Evolutionary conservation across 2,888 invertebrate genomes (phyloP).

Genomic region (Drosophila anomalata): DNA sequence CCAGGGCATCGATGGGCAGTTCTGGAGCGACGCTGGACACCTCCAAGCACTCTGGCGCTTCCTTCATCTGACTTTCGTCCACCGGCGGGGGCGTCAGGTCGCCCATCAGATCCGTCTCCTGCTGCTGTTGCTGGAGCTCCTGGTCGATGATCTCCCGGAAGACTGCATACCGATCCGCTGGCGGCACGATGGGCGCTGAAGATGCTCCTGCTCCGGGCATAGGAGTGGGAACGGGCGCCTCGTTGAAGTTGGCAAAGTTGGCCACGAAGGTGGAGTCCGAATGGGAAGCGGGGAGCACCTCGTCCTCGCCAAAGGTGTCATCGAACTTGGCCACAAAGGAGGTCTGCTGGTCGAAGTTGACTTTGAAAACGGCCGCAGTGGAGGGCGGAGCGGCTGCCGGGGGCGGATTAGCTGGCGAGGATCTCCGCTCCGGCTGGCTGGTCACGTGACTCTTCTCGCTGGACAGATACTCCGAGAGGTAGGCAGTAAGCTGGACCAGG

Average conservation of each 20-base stretch:
- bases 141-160: conserved; percentile 94
- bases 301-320: conserved; percentile 86
- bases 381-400: conserved; percentile 12
- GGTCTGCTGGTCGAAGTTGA: conserved; percentile 83
- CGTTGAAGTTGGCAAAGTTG: conserved; percentile 87
- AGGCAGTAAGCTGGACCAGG: conserved; percentile 92
- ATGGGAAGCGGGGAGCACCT: conserved; percentile 22
- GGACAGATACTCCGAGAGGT: conserved; percentile 86
- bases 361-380: conserved; percentile 80
- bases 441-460: conserved; percentile 79
- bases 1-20: conserved; percentile 39
- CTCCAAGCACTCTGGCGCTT: conserved; percentile 34
- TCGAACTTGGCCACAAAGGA: conserved; percentile 87
- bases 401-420: conserved; percentile 23
- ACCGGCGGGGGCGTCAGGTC: conserved; percentile 69
- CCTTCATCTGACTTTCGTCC: conserved; percentile 46
- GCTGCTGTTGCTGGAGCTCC: conserved; percentile 86
- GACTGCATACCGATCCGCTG: conserved; percentile 93
- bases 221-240: conserved; percentile 42
- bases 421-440: conserved; percentile 73
- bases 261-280: conserved; percentile 85
- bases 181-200: conserved; percentile 82
- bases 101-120: conserved; percentile 80
- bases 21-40: conserved; percentile 35
- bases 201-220: conserved; percentile 5